Evolutionary conservation across 2,888 invertebrate genomes (phyloP).

Genomic region (Homarus gammarus): DNA sequence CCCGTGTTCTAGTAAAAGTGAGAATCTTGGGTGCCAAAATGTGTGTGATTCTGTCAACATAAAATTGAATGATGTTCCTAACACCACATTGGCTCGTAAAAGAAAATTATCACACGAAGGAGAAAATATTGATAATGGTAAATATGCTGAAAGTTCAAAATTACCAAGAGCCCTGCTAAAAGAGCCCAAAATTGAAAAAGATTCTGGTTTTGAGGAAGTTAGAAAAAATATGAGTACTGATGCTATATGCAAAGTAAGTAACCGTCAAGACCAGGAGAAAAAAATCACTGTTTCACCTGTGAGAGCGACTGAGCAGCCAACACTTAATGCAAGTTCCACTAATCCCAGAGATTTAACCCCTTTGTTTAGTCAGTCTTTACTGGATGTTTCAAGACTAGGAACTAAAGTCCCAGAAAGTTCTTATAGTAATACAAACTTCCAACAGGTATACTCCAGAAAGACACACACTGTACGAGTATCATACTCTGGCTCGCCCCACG

Average conservation of each 20-base stretch:
- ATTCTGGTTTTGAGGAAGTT: background rate
- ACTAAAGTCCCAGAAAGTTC: background rate
- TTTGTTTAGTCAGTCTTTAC: background rate
- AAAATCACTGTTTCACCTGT: background rate
- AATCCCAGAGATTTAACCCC: no score
- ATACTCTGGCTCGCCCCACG: background rate
- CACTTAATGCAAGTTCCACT: background rate
- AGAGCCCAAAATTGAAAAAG: background rate
- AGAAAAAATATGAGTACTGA: background rate
- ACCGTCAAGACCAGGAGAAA: background rate
- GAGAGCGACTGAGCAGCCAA: background rate
- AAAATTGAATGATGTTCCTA: background rate
- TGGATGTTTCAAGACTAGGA: background rate
- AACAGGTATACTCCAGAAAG: background rate
- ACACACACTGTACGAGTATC: background rate
- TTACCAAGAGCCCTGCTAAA: background rate
- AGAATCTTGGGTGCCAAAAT: background rate
- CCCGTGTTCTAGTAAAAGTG: slow-evolving; percentile 8
- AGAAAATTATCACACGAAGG: background rate
- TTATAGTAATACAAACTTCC: background rate
- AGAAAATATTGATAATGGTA: background rate
- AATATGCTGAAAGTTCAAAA: background rate
- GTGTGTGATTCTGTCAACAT: background rate
- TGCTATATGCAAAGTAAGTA: background rate
- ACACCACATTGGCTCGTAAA: background rate